Conservation (phyloP, 2,797 vertebrate genomes). For the Cryptoprocta ferox region DNA sequence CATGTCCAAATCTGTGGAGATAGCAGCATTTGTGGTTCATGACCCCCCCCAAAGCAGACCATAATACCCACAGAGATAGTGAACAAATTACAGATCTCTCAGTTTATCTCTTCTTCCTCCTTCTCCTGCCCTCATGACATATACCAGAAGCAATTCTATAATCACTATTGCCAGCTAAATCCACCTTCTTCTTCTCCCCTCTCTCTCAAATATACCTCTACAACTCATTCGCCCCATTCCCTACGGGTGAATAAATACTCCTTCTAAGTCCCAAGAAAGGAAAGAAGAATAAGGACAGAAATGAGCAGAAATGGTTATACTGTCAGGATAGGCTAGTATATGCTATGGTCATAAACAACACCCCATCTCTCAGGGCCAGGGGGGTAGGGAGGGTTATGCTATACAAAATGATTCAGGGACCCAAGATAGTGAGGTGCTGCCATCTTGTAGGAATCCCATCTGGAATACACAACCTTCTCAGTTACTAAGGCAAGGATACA, state of each 20-base stretch:
- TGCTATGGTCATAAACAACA: background rate
- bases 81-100: background rate
- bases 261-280: background rate
- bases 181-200: background rate
- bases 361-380: background rate
- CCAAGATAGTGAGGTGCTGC: background rate
- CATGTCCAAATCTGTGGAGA: background rate
- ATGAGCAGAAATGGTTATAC: background rate
- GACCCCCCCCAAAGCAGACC: background rate
- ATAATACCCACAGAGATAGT: background rate
- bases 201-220: background rate
- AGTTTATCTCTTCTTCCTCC: background rate
- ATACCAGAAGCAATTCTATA: background rate
- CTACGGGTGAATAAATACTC: background rate
- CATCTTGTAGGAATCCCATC: background rate
- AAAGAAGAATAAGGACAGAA: background rate
- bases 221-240: background rate
- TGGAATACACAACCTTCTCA: background rate
- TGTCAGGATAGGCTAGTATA: background rate
- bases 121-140: background rate
- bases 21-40: background rate
- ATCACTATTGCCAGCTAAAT: background rate
- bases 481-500: background rate
- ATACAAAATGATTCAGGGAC: background rate
- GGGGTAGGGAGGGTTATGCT: background rate